These are phyloP conservation scores for Muscicapa comitata DNA, from an alignment of 2,797 vertebrate genomes.

Conservation along the genomic window DNA sequence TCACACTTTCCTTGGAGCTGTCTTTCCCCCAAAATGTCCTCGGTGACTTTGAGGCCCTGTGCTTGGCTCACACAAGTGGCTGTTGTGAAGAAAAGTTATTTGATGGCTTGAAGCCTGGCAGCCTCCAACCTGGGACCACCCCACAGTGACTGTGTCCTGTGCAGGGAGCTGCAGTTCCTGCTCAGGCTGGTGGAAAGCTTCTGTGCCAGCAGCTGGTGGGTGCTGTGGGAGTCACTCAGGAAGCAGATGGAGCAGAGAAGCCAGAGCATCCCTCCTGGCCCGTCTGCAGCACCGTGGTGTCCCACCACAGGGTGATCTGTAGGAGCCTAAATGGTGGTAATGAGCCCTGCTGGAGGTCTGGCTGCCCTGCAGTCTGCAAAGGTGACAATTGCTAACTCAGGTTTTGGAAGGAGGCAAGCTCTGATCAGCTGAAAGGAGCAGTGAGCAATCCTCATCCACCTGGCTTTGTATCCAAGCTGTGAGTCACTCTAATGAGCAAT, in stretches of 20 bases:
- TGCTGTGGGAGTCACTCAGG: not conserved
- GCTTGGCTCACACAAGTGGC: not conserved
- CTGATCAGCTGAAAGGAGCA: not conserved
- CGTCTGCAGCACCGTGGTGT: not conserved
- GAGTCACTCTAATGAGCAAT: conserved; percentile 5
- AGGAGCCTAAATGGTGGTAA: fast-evolving
- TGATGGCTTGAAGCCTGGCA: not conserved
- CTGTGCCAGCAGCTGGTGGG: not conserved
- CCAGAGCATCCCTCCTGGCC: not conserved
- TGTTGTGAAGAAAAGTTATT: not conserved
- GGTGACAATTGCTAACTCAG: not conserved
- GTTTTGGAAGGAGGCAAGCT: not conserved
- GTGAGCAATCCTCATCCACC: not conserved
- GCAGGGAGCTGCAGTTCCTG: not conserved
- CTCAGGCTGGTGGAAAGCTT: not conserved
- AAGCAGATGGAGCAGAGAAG: not conserved
- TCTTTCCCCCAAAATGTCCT: not conserved
- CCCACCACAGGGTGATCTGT: not conserved
- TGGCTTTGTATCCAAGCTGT: not conserved
- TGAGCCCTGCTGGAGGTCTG: not conserved
- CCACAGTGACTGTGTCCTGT: not conserved
- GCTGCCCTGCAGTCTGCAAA: not conserved
- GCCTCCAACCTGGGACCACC: not conserved
- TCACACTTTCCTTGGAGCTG: not conserved
- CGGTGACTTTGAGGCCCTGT: fast-evolving